Base-by-base conservation (phyloP, 2,888 invertebrate species). In the Trichopria drosophilae region DNA sequence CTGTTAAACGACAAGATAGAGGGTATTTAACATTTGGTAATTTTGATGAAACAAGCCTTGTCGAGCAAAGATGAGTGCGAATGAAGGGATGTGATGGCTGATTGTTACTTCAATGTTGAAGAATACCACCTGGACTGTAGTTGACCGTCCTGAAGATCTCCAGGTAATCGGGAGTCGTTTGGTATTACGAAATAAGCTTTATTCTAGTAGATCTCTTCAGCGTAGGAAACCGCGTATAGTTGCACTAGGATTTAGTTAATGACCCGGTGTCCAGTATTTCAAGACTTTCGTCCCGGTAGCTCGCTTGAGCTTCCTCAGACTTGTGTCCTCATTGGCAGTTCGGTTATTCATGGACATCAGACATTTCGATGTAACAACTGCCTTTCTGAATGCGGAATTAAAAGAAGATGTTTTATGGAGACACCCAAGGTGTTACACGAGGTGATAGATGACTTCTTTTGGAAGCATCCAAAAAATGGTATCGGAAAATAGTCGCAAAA, bases 391-490 rank as follows among this genome's bases (percentile, higher is more conserved):
- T 24, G 37, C 43, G 2, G 13, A 20, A 22, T 15, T 55, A 9
- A 40, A 55, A 1, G 44, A 42, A 16, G 41, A 52, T 6, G 22
- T 55, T 24, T 15, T n/a, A 55, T 55, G 49, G 18, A 31, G 31
- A 24, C 34, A 1, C 54, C 45, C 24, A 37, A 42, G 22, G 5
- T 34, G 5, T 31, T 50, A 4, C 15, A 45, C 9, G 34, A 46
- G 4, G 24, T 26, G n/a, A 15, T n/a, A 53, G 26, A 7, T 7
- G 13, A 19, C n/a, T n/a, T n/a, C n/a, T n/a, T n/a, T n/a, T n/a
- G n/a, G n/a, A n/a, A n/a, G n/a, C n/a, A n/a, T n/a, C n/a, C n/a
- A n/a, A n/a, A n/a, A n/a, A n/a, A n/a, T n/a, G n/a, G n/a, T n/a
- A n/a, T n/a, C n/a, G n/a, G n/a, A n/a, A n/a, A n/a, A n/a, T n/a